These are phyloP conservation scores for Gonatopus flavifemur DNA, from an alignment of 1,140 invertebrate species.

Conservation along the genomic window DNA sequence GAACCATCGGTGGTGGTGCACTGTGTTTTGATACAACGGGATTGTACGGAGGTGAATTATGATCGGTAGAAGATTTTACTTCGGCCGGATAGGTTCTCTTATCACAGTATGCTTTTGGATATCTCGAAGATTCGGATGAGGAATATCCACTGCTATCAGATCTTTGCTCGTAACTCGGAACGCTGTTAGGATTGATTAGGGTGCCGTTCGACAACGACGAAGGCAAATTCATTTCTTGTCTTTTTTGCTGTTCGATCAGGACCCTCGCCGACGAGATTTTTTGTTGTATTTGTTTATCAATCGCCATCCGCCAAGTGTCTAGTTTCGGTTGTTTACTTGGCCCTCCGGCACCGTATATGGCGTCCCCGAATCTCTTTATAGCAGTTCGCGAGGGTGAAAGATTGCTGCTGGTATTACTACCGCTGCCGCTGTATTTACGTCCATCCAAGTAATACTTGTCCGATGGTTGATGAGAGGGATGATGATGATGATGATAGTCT, in stretches of 20 bases:
- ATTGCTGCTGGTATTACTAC: not conserved
- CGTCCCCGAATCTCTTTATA: slow-evolving; percentile 47
- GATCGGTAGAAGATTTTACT: too few species aligned
- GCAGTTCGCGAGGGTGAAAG: slow-evolving; percentile 12
- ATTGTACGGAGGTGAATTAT: slow-evolving; percentile 27
- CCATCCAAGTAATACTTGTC: slow-evolving; percentile 45
- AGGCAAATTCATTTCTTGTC: slow-evolving; percentile 39
- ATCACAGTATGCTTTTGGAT: slow-evolving; percentile 51
- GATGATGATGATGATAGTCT: too few species aligned
- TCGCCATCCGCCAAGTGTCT: slow-evolving; percentile 59
- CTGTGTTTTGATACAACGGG: slow-evolving; percentile 25
- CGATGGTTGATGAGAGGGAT: too few species aligned
- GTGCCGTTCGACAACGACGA: slow-evolving; percentile 39
- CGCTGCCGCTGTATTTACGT: slow-evolving; percentile 20
- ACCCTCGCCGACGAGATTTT: slow-evolving; percentile 44
- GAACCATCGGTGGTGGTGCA: too few species aligned
- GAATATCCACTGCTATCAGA: slow-evolving; percentile 32
- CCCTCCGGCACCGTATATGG: slow-evolving; percentile 28
- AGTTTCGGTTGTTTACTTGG: slow-evolving; percentile 56
- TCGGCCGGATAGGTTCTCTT: slow-evolving; percentile 44
- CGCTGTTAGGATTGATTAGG: slow-evolving; percentile 21
- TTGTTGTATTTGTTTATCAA: slow-evolving; percentile 62
- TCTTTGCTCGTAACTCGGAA: slow-evolving; percentile 43
- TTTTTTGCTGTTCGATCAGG: slow-evolving; percentile 41
- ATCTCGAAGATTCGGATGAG: slow-evolving; percentile 32